Evolutionary conservation across 1,140 invertebrate genomes (phyloP), one percentile per base, ranked within the genome.

Genomic region (Himalopsyche phryganea): DNA sequence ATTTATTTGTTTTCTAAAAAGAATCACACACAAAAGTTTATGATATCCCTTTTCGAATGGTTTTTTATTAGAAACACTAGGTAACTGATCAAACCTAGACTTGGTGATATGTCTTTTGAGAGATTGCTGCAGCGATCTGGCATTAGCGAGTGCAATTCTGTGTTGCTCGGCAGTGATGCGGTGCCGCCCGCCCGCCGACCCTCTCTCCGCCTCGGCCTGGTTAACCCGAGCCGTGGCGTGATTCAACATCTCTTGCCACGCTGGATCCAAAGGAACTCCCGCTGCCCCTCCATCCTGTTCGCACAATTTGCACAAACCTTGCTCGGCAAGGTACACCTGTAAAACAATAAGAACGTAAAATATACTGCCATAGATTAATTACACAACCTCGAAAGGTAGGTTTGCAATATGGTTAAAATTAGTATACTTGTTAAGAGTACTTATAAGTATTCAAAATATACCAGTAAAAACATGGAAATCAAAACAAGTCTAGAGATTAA

Each of bases 211-310:
- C 69, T 90, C 88, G 6, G 88, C 88, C 73, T 74, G 52, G 13
- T 45, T 64, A 50, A 38, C 54, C 42, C 54, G 59, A 55, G 91
- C 86, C 6, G 92, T 96, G 51, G 94, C 93, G 79, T 96, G 92
- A 76, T 98, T 98, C 14, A 98, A 81, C 92, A 96, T 96, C 81
- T 98, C 95, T 77, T 98, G 95, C 94, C 94, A 98, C 28, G 94
- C 93, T 68, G 91, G 89, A 73, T 96, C 93, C 73, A 94, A 66
- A 0, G 76, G 75, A 55, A 78, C 68, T 0, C 76, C 76, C 10
- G 54, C 60, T 11, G 69, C 71, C 1, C 66, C 66, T 17, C 72
- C 72, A 73, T 65, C 72, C 70, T 66, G 72, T 66, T 73, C 82
- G 1, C 71, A 84, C 72, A 77, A 85, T 74, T 67, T 73, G 61